These are phyloP conservation scores for Drosophila orena DNA, from an alignment of 1,140 invertebrate species.

Conservation along the genomic window DNA sequence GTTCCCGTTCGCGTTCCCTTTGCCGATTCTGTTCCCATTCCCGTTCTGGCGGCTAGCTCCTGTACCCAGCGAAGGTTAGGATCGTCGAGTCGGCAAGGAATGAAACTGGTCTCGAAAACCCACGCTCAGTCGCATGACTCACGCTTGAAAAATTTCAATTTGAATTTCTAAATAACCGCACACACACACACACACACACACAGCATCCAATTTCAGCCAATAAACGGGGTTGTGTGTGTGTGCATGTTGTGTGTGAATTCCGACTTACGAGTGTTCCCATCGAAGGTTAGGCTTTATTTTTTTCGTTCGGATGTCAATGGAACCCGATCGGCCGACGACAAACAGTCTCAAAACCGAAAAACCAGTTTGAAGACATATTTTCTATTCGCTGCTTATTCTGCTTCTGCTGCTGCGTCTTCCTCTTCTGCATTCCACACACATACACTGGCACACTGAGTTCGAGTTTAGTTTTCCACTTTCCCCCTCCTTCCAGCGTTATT, in stretches of 20 bases:
- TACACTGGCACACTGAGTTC: slow-evolving; percentile 55
- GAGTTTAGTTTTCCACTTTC: slow-evolving; percentile 63
- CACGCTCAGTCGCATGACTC: slow-evolving; percentile 71
- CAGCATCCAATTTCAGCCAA: slow-evolving; percentile 80
- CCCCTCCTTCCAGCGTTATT: slow-evolving; percentile 62
- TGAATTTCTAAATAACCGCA: slow-evolving; percentile 79
- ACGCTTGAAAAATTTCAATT: slow-evolving; percentile 75
- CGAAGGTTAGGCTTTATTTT: slow-evolving; percentile 8
- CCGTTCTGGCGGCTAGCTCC: slow-evolving; percentile 9
- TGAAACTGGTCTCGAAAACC: slow-evolving; percentile 55
- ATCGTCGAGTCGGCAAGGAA: slow-evolving; percentile 9
- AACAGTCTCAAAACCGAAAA: slow-evolving; percentile 62
- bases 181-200: slow-evolving; percentile 42
- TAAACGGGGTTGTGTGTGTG: slow-evolving; percentile 55
- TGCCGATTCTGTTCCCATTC: slow-evolving; percentile 20
- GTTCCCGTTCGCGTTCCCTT: slow-evolving; percentile 30
- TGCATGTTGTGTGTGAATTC: slow-evolving; percentile 50
- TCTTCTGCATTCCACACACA: slow-evolving; percentile 73
- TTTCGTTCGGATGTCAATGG: slow-evolving; percentile 69
- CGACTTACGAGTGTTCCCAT: slow-evolving; percentile 36
- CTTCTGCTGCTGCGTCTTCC: slow-evolving; percentile 27
- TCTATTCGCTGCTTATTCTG: slow-evolving; percentile 46
- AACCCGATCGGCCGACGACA: slow-evolving; percentile 55
- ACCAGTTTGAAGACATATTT: slow-evolving; percentile 68
- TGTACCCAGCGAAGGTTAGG: slow-evolving; percentile 41